Evolutionary conservation across 2,113 vertebrate species (phyloP), one percentile per base, ranked within the genome.

Genomic region (Odontophorus gujanensis): DNA sequence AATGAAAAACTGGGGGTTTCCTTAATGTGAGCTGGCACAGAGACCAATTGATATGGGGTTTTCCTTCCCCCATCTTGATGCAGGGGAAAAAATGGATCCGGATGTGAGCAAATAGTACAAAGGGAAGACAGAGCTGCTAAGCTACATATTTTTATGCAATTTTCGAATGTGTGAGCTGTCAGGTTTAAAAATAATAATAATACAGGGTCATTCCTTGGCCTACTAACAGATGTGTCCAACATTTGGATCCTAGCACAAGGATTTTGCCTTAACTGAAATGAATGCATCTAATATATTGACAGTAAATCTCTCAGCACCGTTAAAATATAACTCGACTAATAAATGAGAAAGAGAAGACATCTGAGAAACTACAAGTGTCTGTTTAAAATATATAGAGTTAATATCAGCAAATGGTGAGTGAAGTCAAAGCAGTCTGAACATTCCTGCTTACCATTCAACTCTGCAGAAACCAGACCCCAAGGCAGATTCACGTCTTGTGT

Each of bases 301-400:
- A 97, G 76, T 96, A 96, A 95, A 97, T 97, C 95, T 96, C 96
- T 98, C 96, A 96, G 93, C 96, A 91, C 97, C 77, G 59, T 89
- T 96, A 97, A 97, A 96, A 94, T 92, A 90, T 89, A 97, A 96
- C 94, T 95, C 95, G 80, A 88, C 91, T 95, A 95, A 95, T 96
- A 95, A 66, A 92, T 55, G 92, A 88, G 94, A 97, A 95, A 95
- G 94, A 96, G 93, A 80, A 95, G 94, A 84, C 76, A 96, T 93
- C 96, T 97, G 92, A 97, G 96, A 97, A 96, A 92, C 92, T 96
- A 79, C 66, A 88, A 96, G 95, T 97, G 81, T 81, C 89, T 93
- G 73, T 66, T 91, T 81, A 89, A 68, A 94, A 93, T 85, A 96
- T 94, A 95, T 95, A 96, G 95, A 95, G 87, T 89, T 96, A 96